phyloP scores from a whole-genome alignment of 1,140 invertebrate genomes.

The Conus betulinus region DNA sequence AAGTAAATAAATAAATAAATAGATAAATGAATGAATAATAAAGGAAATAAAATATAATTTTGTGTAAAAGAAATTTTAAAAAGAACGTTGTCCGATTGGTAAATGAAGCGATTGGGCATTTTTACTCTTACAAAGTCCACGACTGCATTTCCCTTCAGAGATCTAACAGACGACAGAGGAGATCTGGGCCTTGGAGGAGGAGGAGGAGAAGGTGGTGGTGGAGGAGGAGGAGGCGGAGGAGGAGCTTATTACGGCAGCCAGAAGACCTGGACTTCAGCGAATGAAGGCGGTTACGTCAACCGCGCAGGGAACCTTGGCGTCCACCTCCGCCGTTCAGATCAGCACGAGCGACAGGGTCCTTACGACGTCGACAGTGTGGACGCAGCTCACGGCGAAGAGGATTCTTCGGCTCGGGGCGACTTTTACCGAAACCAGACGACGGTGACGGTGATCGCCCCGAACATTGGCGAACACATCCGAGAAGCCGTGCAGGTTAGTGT shows the following conservation, averaged over 20 bases:
- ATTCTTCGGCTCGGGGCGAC: background rate
- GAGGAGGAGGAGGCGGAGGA: too few species aligned
- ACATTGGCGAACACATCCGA: conserved; percentile 11
- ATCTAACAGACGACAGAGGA: conserved; percentile 2
- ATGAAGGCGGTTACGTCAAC: background rate
- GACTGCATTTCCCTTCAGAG: background rate
- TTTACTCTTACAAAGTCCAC: too few species aligned
- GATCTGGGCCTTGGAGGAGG: background rate
- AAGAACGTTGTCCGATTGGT: too few species aligned
- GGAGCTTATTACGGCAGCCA: conserved; percentile 3
- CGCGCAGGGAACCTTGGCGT: conserved; percentile 10
- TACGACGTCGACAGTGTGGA: background rate
- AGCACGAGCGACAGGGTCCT: background rate
- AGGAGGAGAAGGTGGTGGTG: background rate
- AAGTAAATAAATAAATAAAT: background rate
- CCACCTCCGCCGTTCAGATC: background rate
- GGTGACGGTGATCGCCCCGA: background rate
- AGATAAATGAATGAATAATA: background rate
- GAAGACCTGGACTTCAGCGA: background rate
- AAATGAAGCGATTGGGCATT: too few species aligned
- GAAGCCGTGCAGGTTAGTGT: background rate
- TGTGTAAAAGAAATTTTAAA: too few species aligned
- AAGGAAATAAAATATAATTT: background rate
- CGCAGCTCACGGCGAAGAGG: background rate
- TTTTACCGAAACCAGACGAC: conserved; percentile 2